Conservation (phyloP, 2,888 invertebrate genomes). For the Mechanitis messenoides region DNA sequence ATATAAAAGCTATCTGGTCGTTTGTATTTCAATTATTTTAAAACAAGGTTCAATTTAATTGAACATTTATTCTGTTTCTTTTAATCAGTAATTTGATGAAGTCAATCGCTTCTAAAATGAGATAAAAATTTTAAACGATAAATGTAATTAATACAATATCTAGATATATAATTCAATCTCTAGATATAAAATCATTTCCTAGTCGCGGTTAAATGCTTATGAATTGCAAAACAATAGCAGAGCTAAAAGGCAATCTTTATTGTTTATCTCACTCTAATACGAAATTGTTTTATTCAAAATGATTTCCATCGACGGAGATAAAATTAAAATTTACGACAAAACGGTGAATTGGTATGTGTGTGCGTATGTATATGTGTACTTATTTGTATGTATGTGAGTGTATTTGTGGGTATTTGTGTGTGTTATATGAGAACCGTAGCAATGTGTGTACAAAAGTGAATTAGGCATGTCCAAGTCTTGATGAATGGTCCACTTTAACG, state of each 20-base stretch:
- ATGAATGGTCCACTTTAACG: slow-evolving; percentile 43
- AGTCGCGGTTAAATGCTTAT: slow-evolving; percentile 47
- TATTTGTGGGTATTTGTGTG: too few species aligned
- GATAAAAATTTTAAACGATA: background rate
- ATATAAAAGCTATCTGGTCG: too few species aligned
- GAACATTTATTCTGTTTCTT: too few species aligned
- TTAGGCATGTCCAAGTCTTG: slow-evolving; percentile 43
- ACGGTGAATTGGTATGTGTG: slow-evolving; percentile 49
- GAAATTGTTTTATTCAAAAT: slow-evolving; percentile 60
- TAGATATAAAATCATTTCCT: slow-evolving; percentile 32
- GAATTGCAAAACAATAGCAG: slow-evolving; percentile 60
- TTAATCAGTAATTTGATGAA: too few species aligned
- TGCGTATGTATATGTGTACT: too few species aligned
- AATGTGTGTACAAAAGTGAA: slow-evolving; percentile 62
- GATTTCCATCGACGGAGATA: slow-evolving; percentile 60
- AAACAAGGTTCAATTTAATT: too few species aligned
- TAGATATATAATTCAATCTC: slow-evolving; percentile 30
- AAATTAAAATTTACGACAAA: slow-evolving; percentile 56
- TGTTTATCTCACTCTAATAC: slow-evolving; percentile 48
- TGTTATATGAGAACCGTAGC: slow-evolving; percentile 44
- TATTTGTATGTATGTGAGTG: too few species aligned
- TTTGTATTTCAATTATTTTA: too few species aligned
- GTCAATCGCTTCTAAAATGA: too few species aligned
- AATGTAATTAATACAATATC: slow-evolving; percentile 12
- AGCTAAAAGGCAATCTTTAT: slow-evolving; percentile 61